Evolutionary conservation across 2,888 invertebrate species (phyloP).

Genomic region (Himalopsyche japonica): DNA sequence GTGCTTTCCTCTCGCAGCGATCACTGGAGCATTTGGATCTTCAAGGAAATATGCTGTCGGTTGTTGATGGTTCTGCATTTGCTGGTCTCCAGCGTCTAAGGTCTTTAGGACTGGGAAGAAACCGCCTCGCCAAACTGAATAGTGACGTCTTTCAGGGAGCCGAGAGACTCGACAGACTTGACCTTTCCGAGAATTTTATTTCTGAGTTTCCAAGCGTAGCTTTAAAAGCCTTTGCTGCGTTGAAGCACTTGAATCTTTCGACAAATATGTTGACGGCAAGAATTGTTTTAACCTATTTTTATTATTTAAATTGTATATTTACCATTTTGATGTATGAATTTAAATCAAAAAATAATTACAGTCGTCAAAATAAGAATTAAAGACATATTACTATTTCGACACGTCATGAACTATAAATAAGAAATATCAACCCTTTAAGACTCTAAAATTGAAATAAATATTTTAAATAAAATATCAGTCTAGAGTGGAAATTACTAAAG

Average conservation of each 20-base stretch:
- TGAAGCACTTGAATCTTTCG: constrained; percentile 78
- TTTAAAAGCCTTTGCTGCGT: constrained; percentile 67
- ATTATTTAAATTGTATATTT: constrained; percentile 36
- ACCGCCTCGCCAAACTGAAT: constrained; percentile 78
- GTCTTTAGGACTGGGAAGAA: constrained; percentile 74
- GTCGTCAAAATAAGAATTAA: no score
- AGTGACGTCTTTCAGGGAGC: constrained; percentile 83
- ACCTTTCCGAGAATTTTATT: constrained; percentile 86
- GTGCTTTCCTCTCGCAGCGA: constrained; percentile 71
- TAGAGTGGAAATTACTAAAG: no score
- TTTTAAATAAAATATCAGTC: no score
- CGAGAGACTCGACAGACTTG: constrained; percentile 74
- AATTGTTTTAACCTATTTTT: constrained; percentile 12
- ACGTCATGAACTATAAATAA: no score
- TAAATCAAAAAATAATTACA: no score
- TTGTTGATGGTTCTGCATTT: constrained; percentile 77
- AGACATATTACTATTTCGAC: no score
- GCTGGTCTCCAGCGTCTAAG: constrained; percentile 68
- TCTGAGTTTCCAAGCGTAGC: constrained; percentile 79
- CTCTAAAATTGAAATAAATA: no score
- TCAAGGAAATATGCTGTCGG: constrained; percentile 75
- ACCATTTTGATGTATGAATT: no score
- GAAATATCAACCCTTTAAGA: no score
- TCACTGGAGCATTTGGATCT: constrained; percentile 76
- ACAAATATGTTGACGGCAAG: constrained; percentile 83